Conservation (phyloP, 2,888 invertebrate species). For the Lacanobia wlatinum region DNA sequence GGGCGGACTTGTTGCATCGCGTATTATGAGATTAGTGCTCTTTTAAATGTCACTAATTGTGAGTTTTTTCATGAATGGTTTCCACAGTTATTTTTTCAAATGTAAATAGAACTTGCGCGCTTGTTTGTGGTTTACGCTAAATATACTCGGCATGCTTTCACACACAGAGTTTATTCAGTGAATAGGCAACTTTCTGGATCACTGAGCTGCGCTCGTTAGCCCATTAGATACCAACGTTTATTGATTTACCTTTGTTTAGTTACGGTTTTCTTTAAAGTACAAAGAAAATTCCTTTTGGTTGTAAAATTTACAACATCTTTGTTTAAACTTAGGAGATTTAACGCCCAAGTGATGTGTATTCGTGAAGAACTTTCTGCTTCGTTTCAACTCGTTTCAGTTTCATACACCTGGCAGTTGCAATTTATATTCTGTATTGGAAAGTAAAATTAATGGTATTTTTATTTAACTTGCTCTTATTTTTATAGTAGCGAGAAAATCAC, state of each 20-base stretch:
- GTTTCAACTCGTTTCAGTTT: slow-evolving; percentile 14
- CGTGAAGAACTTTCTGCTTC: slow-evolving; percentile 28
- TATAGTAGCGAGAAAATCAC: neutral
- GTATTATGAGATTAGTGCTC: slow-evolving; percentile 78
- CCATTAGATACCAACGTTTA: slow-evolving; percentile 55
- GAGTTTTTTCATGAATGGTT: slow-evolving; percentile 69
- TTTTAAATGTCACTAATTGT: slow-evolving; percentile 81
- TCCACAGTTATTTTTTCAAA: slow-evolving; percentile 22
- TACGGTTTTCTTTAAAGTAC: slow-evolving; percentile 42
- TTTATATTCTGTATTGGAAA: slow-evolving; percentile 29
- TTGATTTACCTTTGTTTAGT: slow-evolving; percentile 56
- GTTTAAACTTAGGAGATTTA: slow-evolving; percentile 32
- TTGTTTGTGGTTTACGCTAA: slow-evolving; percentile 29
- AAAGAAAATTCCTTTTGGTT: slow-evolving; percentile 44
- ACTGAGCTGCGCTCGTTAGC: slow-evolving; percentile 53
- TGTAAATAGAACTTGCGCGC: slow-evolving; percentile 19
- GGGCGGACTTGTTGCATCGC: slow-evolving; percentile 86
- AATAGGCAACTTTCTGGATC: slow-evolving; percentile 54
- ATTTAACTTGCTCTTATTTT: slow-evolving; percentile 26
- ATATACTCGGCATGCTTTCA: slow-evolving; percentile 19
- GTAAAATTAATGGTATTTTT: slow-evolving; percentile 24
- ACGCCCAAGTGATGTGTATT: slow-evolving; percentile 5
- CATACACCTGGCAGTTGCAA: slow-evolving; percentile 7
- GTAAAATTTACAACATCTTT: slow-evolving; percentile 44
- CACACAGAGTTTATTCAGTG: slow-evolving; percentile 56